Percentiles rank a stretch among this genome's conserved stretches.
These are phyloP conservation scores for Caretta caretta DNA, from an alignment of 2,113 vertebrate genomes.

Conservation along the genomic window DNA sequence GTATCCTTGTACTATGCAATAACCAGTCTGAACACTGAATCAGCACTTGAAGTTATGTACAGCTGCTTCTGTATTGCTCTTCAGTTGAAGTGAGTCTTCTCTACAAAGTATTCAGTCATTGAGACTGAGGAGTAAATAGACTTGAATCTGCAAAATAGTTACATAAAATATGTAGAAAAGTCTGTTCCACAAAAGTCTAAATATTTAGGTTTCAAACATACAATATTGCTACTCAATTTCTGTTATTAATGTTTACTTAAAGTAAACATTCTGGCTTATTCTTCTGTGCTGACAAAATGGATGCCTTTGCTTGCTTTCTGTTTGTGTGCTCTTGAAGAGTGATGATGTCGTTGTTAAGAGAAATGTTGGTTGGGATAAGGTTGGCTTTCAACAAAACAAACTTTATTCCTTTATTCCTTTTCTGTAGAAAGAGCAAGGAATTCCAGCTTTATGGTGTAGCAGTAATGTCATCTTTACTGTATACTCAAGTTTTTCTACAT, in stretches of 20 bases:
- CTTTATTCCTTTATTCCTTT: neutral
- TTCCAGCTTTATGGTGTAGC: neutral
- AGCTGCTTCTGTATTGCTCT: fast-evolving
- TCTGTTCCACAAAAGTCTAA: neutral
- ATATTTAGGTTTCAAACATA: neutral
- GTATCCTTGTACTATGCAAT: fast-evolving
- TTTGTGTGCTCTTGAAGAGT: neutral
- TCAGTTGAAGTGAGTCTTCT: neutral
- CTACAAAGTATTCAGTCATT: neutral
- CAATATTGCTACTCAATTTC: neutral
- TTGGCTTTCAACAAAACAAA: neutral
- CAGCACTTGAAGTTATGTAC: fast-evolving
- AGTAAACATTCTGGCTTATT: neutral
- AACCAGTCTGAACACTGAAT: neutral
- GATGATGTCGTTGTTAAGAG: neutral
- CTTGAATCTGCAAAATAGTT: neutral
- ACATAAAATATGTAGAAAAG: neutral
- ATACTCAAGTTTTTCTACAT: neutral
- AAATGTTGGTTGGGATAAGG: neutral
- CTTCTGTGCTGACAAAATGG: neutral
- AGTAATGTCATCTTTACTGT: neutral
- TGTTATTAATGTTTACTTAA: neutral
- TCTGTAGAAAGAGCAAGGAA: neutral
- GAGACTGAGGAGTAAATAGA: neutral
- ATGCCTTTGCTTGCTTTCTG: neutral